phyloP scores from a whole-genome alignment of 2,888 invertebrate species.

The Pyrrhosoma nymphula region DNA sequence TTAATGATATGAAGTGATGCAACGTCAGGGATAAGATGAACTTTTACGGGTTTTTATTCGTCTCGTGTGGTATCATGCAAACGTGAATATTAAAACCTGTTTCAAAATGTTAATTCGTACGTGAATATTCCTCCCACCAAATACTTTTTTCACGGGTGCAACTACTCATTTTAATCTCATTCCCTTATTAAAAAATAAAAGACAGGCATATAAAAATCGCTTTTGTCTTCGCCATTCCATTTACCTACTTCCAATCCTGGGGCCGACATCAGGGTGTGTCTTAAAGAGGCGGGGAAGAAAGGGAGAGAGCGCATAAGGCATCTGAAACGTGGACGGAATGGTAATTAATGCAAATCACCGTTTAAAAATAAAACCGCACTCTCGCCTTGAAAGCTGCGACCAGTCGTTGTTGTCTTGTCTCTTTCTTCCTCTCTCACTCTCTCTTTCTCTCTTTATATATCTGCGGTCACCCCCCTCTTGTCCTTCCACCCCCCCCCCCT shows the following conservation, averaged over 20 bases:
- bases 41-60: neutral
- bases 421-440: neutral
- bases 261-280: slow-evolving; percentile 5
- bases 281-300: neutral
- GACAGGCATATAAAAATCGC: neutral
- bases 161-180: neutral
- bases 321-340: neutral
- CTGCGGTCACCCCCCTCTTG: too few relatives aligned
- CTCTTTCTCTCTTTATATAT: neutral
- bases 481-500: neutral
- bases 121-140: neutral
- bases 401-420: neutral
- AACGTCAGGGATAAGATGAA: neutral
- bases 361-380: slow-evolving; percentile 1
- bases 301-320: neutral
- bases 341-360: slow-evolving; percentile 15
- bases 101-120: neutral
- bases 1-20: neutral
- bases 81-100: neutral
- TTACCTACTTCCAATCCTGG: neutral
- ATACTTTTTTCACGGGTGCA: neutral
- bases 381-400: neutral
- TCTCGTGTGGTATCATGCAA: neutral
- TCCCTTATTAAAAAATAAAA: neutral
- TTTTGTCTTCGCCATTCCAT: neutral